Percentiles rank a stretch among this genome's conserved stretches.
These are phyloP conservation scores for Agriopis marginaria DNA, from an alignment of 2,888 invertebrate species.

Conservation along the genomic window DNA sequence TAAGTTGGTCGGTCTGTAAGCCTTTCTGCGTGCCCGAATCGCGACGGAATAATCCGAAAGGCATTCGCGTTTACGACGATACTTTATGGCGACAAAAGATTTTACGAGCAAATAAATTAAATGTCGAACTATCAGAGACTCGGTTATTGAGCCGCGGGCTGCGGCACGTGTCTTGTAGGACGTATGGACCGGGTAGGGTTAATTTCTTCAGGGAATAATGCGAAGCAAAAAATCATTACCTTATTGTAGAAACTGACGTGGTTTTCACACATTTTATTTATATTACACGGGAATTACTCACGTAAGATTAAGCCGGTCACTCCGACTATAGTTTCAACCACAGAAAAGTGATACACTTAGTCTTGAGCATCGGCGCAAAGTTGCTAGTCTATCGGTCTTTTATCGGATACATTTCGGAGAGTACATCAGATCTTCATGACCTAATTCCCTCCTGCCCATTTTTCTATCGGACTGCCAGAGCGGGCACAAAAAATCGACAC, in stretches of 20 bases:
- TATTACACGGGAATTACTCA: no score
- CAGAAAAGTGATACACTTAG: no score
- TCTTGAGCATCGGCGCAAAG: no score
- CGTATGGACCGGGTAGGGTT: constrained; percentile 1
- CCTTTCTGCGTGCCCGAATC: constrained; percentile 27
- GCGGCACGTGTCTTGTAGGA: background rate
- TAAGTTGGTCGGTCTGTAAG: constrained; percentile 11
- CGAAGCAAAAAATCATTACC: background rate
- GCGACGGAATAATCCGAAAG: constrained; percentile 36
- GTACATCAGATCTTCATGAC: no score
- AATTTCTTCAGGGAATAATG: constrained; percentile 11
- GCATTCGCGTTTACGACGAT: constrained; percentile 53
- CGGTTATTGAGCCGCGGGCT: constrained; percentile 8
- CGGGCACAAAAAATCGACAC: no score
- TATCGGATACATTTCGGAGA: no score
- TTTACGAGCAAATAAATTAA: constrained; percentile 63
- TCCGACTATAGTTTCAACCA: no score
- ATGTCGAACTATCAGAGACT: constrained; percentile 50
- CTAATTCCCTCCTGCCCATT: no score
- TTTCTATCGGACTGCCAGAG: no score
- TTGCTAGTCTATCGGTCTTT: no score
- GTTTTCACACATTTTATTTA: no score
- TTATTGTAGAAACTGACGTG: background rate
- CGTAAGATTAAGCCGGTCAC: no score
- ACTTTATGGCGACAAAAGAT: constrained; percentile 58